Percentiles rank a stretch among this genome's conserved stretches.
Evolutionary conservation across 2,888 invertebrate species (phyloP).

Genomic region (Serrognathus titanus): DNA sequence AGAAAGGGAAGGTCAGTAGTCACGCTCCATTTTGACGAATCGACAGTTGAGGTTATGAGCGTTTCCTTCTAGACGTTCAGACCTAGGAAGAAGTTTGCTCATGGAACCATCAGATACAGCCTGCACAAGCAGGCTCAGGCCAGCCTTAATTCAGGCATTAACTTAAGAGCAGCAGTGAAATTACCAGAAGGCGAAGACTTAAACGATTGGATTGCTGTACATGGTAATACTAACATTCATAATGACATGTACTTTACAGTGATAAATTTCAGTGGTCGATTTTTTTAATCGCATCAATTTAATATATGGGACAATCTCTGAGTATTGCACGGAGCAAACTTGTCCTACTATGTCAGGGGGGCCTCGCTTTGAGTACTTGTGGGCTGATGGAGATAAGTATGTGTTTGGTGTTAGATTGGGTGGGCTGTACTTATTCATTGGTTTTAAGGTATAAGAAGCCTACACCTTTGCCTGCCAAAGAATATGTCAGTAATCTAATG

Average conservation of each 20-base stretch:
- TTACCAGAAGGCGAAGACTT: conserved; percentile 79
- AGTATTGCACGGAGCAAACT: conserved; percentile 76
- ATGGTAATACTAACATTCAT: conserved; percentile 58
- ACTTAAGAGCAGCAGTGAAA: conserved; percentile 75
- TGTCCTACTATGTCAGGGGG: conserved; percentile 92
- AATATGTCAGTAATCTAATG: conserved; percentile 80
- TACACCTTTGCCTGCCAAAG: conserved; percentile 76
- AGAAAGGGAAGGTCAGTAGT: conserved; percentile 67
- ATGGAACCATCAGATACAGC: conserved; percentile 82
- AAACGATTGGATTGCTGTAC: conserved; percentile 91
- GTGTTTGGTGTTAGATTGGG: conserved; percentile 8
- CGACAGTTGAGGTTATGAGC: conserved; percentile 8
- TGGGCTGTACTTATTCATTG: not conserved
- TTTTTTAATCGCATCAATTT: conserved; percentile 92
- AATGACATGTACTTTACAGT: not conserved
- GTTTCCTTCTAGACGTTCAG: conserved; percentile 71
- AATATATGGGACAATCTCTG: conserved; percentile 85
- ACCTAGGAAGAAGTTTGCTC: conserved; percentile 83
- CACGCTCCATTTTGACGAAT: not conserved
- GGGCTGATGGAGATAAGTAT: conserved; percentile 78
- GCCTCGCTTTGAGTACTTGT: conserved; percentile 82
- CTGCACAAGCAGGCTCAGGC: conserved; percentile 90
- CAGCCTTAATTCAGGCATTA: conserved; percentile 84
- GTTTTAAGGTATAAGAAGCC: conserved; percentile 64
- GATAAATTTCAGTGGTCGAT: conserved; percentile 68